Evolutionary conservation across 2,113 vertebrate species (phyloP), one percentile per base, ranked within the genome.

Genomic region (Hemichromis elongatus): DNA sequence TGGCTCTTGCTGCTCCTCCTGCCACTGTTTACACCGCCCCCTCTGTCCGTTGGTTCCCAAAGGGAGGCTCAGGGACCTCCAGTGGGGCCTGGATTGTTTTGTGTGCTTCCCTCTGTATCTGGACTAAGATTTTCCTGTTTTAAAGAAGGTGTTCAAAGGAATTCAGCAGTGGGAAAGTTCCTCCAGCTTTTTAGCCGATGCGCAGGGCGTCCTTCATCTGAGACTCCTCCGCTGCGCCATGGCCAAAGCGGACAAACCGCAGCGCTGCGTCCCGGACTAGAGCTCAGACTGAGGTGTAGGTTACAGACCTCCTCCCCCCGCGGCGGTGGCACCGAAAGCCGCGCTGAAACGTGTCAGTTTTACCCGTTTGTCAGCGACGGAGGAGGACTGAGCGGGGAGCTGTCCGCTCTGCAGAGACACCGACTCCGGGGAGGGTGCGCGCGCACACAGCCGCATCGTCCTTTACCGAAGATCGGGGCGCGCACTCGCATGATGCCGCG

Each of bases 1-100:
- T 98, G 85, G 37, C 79, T 92, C 79, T 78, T 33, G 79, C 52
- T 53, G 9, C 68, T 47, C 2, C 63, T 68, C n/a, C 68, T 73
- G 9, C 24, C 12, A 6, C 18, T 50, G 82, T 35, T 89, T 19
- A 77, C 77, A 59, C 84, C 19, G 50, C 28, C 35, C 3, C 16
- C 45, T 73, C 42, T 26, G 9, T 47, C 26, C 24, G 42, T 9
- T 50, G 68, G 45, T 30, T 26, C 26, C 68, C 68, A 73, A 53
- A 75, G 26, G 35, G 77, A 57, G 82, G 52, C 14, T 87, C 53
- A 13, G 26, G 77, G 55, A 56, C 83, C 85, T 42, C 73, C 50
- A 4, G 28, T 12, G 13, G 37, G 79, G 81, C 53, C 70, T 50
- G 9, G 68, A 5, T 47, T 6, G 6, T 47, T 47, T 73, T 28